Conservation (phyloP, 2,797 vertebrate genomes). For the Apogon hyalosoma region DNA sequence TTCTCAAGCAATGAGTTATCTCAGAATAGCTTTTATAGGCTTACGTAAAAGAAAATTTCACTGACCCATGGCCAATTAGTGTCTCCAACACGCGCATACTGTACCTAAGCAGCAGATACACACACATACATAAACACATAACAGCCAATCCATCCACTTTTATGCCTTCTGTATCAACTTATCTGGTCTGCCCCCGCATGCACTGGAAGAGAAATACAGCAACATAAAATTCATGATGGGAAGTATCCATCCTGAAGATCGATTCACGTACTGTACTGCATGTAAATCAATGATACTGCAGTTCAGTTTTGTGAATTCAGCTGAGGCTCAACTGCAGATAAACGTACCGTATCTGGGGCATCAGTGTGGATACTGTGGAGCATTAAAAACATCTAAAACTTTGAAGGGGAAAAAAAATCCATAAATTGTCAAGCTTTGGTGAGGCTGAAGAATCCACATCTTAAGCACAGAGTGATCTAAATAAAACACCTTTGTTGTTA, state of each 20-base stretch:
- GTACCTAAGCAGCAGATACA: slow-evolving; percentile 17
- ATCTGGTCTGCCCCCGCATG: neutral
- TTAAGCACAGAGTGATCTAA: too few species aligned
- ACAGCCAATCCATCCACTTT: slow-evolving; percentile 7
- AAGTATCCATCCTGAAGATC: neutral
- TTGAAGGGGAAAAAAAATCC: too few species aligned
- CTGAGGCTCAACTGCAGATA: too few species aligned
- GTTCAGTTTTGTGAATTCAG: neutral
- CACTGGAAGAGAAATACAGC: neutral
- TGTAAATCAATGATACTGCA: slow-evolving; percentile 1
- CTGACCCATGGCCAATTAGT: slow-evolving; percentile 67
- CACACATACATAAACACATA: slow-evolving; percentile 12
- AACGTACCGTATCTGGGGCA: too few species aligned
- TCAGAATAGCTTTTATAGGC: slow-evolving; percentile 65
- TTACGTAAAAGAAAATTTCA: slow-evolving; percentile 64
- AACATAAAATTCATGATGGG: neutral
- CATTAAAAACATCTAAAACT: too few species aligned
- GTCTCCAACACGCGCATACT: slow-evolving; percentile 15
- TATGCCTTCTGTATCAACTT: neutral
- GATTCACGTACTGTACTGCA: neutral
- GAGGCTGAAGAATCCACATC: too few species aligned
- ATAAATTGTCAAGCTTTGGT: too few species aligned
- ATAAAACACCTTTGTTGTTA: too few species aligned
- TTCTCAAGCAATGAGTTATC: slow-evolving; percentile 53
- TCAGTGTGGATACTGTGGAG: too few species aligned